Base-by-base conservation (phyloP, 2,888 invertebrate genomes). In the Agrilus cyanescens region DNA sequence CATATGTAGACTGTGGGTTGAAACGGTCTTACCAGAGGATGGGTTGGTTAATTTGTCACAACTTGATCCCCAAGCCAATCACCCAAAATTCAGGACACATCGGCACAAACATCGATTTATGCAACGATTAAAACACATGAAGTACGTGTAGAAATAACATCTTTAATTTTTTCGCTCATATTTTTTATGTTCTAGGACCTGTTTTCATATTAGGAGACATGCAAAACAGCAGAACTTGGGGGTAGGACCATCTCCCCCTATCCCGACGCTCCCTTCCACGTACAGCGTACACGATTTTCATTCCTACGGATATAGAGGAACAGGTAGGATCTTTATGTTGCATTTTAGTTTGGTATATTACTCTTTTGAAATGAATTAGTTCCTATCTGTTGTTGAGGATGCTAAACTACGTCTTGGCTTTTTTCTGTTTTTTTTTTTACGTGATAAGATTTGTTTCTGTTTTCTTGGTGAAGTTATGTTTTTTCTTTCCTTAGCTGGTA, bases 1-100 rank as follows among this genome's bases (percentile, higher is more conserved):
- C 70, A 97, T 98, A 57, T 97, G 96, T 62, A 84, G 98, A 51
- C 82, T 99, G 55, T 98, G 98, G 98, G 89, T 93, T 41, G 97
- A 98, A 71, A 97, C 96, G 0, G 82, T 95, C 47, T 75, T 96
- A 50, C 95, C 96, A 0, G 95, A 96, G 62, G 95, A 96, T 72
- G 95, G 95, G 41, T 76, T 86, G 49, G 81, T 85, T 16, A 84
- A 75, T 57, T 67, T 76, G 58, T 72, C 72, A 30, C 78, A 79
- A 58, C 70, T 78, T 53, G 78, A 80, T 57, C 67, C 78, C 59
- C 79, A 79, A 62, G 75, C 79, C 20, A 76, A 81, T 59, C 78
- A 80, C 50, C 80, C 80, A 43, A 74, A 81, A 46, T 80, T 86
- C 67, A 79, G 91, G 49, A 91, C 93, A 50, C 93, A 94, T 62